Evolutionary conservation across 1,140 invertebrate species (phyloP).

Genomic region (Lordiphosa clarofinis): DNA sequence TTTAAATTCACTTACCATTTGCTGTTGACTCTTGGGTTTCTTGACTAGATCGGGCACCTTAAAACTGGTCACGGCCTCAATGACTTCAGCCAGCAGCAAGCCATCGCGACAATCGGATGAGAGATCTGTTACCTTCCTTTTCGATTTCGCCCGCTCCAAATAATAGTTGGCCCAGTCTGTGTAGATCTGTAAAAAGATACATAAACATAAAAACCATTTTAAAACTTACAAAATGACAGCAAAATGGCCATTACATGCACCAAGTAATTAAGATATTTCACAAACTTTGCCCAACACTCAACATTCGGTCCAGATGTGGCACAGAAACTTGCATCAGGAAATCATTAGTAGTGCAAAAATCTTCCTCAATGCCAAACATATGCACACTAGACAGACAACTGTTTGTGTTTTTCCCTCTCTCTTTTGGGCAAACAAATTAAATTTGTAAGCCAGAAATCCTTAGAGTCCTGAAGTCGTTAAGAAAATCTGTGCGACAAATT

Average conservation of each 20-base stretch:
- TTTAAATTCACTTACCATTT: slow-evolving; percentile 89
- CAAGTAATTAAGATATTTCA: slow-evolving; percentile 49
- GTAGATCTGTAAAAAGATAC: slow-evolving; percentile 88
- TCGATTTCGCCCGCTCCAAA: slow-evolving; percentile 92
- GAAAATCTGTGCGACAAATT: slow-evolving; percentile 65
- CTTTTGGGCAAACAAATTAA: slow-evolving; percentile 64
- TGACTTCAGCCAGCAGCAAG: slow-evolving; percentile 92
- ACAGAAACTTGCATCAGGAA: slow-evolving; percentile 60
- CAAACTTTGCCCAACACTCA: slow-evolving; percentile 15
- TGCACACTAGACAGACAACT: slow-evolving; percentile 45
- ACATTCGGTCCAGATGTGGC: slow-evolving; percentile 37
- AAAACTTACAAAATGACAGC: slow-evolving; percentile 17
- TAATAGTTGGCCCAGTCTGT: slow-evolving; percentile 99
- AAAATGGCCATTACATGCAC: slow-evolving; percentile 44
- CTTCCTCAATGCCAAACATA: slow-evolving; percentile 43
- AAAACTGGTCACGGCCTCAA: slow-evolving; percentile 95
- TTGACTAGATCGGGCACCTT: slow-evolving; percentile 93
- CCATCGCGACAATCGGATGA: slow-evolving; percentile 95
- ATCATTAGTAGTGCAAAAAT: slow-evolving; percentile 60
- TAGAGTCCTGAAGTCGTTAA: slow-evolving; percentile 60
- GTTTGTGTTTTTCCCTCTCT: slow-evolving; percentile 8
- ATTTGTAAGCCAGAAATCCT: slow-evolving; percentile 27
- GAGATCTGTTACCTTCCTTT: slow-evolving; percentile 90
- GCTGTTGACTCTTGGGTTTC: slow-evolving; percentile 92
- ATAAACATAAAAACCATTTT: slow-evolving; percentile 29